phyloP scores from a whole-genome alignment of 1,140 invertebrate genomes.

The Trypoxylus dichotomus region DNA sequence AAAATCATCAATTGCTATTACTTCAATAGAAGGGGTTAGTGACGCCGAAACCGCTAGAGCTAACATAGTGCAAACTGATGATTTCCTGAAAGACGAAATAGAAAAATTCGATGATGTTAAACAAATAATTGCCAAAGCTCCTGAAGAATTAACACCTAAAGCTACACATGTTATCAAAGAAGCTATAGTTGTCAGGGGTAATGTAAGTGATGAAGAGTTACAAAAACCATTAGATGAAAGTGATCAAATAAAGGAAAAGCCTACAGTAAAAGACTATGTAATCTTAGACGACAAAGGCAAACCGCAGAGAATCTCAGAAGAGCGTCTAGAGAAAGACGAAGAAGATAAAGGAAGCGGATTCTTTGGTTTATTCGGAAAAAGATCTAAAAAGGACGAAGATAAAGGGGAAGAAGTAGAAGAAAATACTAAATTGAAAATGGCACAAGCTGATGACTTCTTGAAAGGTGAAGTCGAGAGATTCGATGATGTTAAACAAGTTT shows the following conservation, averaged over 20 bases:
- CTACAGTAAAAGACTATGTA: constrained; percentile 21
- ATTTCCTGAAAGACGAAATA: constrained; percentile 40
- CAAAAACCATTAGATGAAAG: not conserved
- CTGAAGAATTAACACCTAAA: not conserved
- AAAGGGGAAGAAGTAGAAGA: constrained; percentile 33
- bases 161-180: constrained; percentile 15
- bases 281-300: not conserved
- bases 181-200: not conserved
- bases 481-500: constrained; percentile 26
- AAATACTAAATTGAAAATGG: not conserved
- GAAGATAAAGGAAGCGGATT: constrained; percentile 39
- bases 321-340: not conserved
- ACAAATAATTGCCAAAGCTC: not conserved
- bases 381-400: constrained; percentile 38
- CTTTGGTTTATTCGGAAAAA: constrained; percentile 42
- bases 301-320: not conserved
- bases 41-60: not conserved
- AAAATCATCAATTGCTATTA: not conserved
- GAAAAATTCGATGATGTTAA: constrained; percentile 37
- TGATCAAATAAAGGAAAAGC: not conserved
- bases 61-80: not conserved
- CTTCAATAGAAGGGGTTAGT: not conserved
- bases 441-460: constrained; percentile 36
- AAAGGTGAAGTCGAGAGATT: constrained; percentile 41
- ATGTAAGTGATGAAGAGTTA: constrained; percentile 8